Evolutionary conservation across 2,113 vertebrate species (phyloP).

Genomic region (Aleadryas rufinucha): DNA sequence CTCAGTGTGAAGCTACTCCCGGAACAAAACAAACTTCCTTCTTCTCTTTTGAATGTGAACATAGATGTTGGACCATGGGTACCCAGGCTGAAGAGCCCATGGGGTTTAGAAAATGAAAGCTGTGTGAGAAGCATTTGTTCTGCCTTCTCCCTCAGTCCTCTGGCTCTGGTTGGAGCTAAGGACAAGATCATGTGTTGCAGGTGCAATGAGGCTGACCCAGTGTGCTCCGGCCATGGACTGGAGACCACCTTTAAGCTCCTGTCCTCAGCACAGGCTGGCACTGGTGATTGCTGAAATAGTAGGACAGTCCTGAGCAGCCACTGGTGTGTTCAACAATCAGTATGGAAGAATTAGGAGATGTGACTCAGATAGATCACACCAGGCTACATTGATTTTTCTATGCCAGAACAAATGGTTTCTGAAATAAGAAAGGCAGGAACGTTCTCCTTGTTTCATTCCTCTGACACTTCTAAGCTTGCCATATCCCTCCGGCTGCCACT

Average conservation of each 20-base stretch:
- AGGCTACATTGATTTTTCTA: not conserved
- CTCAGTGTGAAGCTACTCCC: not conserved
- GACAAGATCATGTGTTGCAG: not conserved
- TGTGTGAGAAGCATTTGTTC: not conserved
- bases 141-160: not conserved
- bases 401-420: not conserved
- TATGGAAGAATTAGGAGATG: not conserved
- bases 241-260: not conserved
- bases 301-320: not conserved
- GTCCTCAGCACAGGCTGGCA: not conserved
- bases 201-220: not conserved
- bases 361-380: not conserved
- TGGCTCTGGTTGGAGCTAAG: not conserved
- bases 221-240: not conserved
- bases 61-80: not conserved
- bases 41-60: not conserved
- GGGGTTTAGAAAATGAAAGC: not conserved
- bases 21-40: not conserved
- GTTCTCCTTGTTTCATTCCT: not conserved
- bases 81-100: not conserved
- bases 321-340: not conserved
- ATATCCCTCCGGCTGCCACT: not conserved
- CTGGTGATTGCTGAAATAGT: not conserved
- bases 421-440: not conserved
- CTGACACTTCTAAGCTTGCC: not conserved